Base-by-base conservation (phyloP, 2,113 vertebrate species). In the Grus americana region DNA sequence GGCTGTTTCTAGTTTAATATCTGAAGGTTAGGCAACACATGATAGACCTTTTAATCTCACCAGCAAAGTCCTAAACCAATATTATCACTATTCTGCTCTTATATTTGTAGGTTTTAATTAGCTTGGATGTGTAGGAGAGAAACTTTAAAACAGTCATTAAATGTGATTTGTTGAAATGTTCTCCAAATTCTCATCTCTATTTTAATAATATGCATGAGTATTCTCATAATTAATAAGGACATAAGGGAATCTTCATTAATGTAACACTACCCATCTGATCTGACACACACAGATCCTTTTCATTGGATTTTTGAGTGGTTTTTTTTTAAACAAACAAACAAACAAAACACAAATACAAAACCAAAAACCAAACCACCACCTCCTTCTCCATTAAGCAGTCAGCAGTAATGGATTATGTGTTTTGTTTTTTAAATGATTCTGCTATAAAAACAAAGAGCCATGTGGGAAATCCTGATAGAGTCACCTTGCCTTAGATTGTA, bases 71-170 rank as follows among this genome's bases (percentile, higher is more conserved):
- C 27, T 88, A 95, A 86, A 83, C 18, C 47, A 78, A 22, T 84
- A 78, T 67, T 63, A 54, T 74, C 44, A 88, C 38, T 73, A 61
- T 95, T 95, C 70, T 44, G 7, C 29, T 82, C 44, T 91, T 79
- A 40, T 74, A 72, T 76, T 79, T 92, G 40, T 68, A 79, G 49
- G 21, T 92, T 88, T 97, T 97, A 96, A 96, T 97, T 96, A 97
- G 44, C 36, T 81, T 90, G 18, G 18, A 76, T 86, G 38, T 79
- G 68, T 58, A 87, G 42, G 47, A 92, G 58, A 84, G 57, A 92
- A 97, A 96, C 9, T 79, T 97, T 57, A 46, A 82, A 94, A 63
- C 13, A 83, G 38, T 66, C 66, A 65, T 85, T 93, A 96, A 97
- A 82, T 40, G 70, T 8, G 40, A 76, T 92, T 88, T 89, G 23